Evolutionary conservation across 2,113 vertebrate genomes (phyloP).

Genomic region (Melanerpes formicivorus): DNA sequence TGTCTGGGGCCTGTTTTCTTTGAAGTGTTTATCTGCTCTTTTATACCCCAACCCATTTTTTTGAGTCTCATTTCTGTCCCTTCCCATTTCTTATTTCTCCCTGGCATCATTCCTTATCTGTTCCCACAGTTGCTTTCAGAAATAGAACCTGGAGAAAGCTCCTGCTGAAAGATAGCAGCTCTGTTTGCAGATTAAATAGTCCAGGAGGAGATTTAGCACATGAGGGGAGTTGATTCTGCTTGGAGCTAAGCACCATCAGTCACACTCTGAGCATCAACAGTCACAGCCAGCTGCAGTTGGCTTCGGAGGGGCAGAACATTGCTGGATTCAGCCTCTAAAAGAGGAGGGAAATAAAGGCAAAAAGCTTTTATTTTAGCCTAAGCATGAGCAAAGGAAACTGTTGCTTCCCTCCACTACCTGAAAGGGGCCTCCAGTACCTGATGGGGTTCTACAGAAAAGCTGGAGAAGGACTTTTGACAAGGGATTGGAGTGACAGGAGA

Average conservation of each 20-base stretch:
- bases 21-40: constrained; percentile 13
- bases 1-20: background rate
- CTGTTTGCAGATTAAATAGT: constrained; percentile 44
- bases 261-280: background rate
- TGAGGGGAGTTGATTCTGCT: background rate
- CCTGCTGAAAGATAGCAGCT: constrained; percentile 31
- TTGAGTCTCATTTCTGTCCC: background rate
- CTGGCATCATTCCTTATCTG: constrained; percentile 24
- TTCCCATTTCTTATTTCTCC: constrained; percentile 38
- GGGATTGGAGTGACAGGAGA: too few relatives aligned
- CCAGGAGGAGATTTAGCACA: constrained; percentile 18
- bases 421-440: too few relatives aligned
- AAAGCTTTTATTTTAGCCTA: background rate
- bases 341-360: background rate
- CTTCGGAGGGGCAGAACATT: background rate
- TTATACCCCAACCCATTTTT: background rate
- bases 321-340: background rate
- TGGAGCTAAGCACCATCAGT: background rate
- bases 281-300: background rate
- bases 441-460: too few relatives aligned
- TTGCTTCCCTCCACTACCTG: background rate
- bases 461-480: too few relatives aligned
- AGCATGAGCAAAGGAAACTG: background rate
- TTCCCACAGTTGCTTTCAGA: constrained; percentile 33
- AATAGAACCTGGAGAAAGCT: constrained; percentile 20